Percentiles rank a stretch among this genome's conserved stretches.
Evolutionary conservation across 2,888 invertebrate species (phyloP).

Genomic region (Crioceris asparagi): DNA sequence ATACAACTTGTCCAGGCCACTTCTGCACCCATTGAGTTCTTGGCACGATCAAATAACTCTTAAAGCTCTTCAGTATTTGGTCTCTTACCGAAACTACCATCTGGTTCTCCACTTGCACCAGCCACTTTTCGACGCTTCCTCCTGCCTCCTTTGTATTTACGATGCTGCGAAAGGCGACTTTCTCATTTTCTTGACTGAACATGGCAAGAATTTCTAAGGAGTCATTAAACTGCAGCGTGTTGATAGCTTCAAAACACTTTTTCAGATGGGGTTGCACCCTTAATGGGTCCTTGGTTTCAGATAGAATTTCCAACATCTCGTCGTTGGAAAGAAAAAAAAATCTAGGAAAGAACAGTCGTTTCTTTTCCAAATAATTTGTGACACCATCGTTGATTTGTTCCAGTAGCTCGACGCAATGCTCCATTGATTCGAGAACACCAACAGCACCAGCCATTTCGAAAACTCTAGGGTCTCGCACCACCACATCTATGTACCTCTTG

Average conservation of each 20-base stretch:
- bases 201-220: constrained; percentile 64
- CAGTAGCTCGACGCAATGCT: constrained; percentile 54
- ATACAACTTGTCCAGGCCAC: constrained; percentile 53
- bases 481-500: constrained; percentile 51
- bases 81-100: constrained; percentile 65
- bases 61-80: constrained; percentile 55
- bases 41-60: constrained; percentile 47
- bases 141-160: constrained; percentile 46
- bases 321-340: constrained; percentile 88
- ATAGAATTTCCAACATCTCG: constrained; percentile 81
- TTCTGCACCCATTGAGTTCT: constrained; percentile 53
- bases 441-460: constrained; percentile 53
- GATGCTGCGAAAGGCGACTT: constrained; percentile 34
- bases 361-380: constrained; percentile 72
- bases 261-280: constrained; percentile 77
- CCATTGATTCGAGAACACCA: constrained; percentile 61
- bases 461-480: constrained; percentile 53
- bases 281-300: constrained; percentile 77
- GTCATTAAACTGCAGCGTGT: constrained; percentile 59
- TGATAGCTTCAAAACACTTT: constrained; percentile 82
- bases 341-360: constrained; percentile 69
- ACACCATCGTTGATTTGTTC: constrained; percentile 78
- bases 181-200: constrained; percentile 69
- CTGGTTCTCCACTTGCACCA: constrained; percentile 70
- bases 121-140: constrained; percentile 81